A percentile compares a stretch with the other conserved stretches of the same genome.
Evolutionary conservation across 2,797 vertebrate species (phyloP).

Genomic region (Microcaecilia unicolor): DNA sequence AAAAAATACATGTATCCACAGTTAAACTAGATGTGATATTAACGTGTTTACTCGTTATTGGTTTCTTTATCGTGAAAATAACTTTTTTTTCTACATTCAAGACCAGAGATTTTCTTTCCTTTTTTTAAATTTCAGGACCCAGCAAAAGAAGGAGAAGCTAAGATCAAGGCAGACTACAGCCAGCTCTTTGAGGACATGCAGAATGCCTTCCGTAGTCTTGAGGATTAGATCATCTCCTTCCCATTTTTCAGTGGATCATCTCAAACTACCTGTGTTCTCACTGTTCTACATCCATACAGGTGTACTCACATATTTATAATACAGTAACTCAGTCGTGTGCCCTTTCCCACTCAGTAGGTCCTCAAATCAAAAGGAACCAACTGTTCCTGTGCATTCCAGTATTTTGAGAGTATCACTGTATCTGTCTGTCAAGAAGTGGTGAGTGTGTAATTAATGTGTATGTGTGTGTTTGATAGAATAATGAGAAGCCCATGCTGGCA

Average conservation of each 20-base stretch:
- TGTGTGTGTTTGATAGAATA: too few relatives aligned
- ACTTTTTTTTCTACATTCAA: too few relatives aligned
- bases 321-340: slow-evolving; percentile 18
- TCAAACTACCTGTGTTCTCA: slow-evolving; percentile 41
- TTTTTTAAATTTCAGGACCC: slow-evolving; percentile 72
- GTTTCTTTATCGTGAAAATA: too few relatives aligned
- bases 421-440: slow-evolving; percentile 15
- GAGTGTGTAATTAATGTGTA: slow-evolving; percentile 27
- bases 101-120: not conserved
- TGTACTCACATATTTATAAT: slow-evolving; percentile 45
- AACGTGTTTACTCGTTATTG: too few relatives aligned
- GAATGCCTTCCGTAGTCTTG: slow-evolving; percentile 88
- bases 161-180: slow-evolving; percentile 84
- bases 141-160: slow-evolving; percentile 86
- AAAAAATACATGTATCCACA: too few relatives aligned
- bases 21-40: too few relatives aligned
- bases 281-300: slow-evolving; percentile 45
- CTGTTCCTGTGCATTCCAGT: slow-evolving; percentile 52
- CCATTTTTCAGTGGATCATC: slow-evolving; percentile 25
- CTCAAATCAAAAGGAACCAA: slow-evolving; percentile 34
- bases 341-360: slow-evolving; percentile 37
- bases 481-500: too few relatives aligned
- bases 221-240: slow-evolving; percentile 55
- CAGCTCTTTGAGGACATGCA: slow-evolving; percentile 97
- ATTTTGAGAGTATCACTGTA: slow-evolving; percentile 33